Conservation (phyloP, 1,140 invertebrate genomes). For the Trichonephila inaurata region DNA sequence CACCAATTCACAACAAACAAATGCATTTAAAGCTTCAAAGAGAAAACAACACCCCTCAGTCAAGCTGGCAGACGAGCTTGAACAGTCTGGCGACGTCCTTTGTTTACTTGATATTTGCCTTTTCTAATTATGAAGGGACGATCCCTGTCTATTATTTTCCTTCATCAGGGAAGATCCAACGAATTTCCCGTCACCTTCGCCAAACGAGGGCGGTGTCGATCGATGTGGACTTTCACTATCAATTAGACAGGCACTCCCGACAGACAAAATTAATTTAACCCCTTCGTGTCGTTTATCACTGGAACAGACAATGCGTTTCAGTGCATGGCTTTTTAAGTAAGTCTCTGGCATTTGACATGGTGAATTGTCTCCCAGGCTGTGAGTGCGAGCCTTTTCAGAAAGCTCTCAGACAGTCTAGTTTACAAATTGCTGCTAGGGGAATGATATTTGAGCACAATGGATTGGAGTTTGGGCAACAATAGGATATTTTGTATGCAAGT, state of each 20-base stretch:
- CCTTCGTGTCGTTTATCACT: conserved; percentile 40
- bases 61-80: not conserved
- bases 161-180: not conserved
- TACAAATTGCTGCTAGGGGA: not conserved
- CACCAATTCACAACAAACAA: not conserved
- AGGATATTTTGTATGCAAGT: no score
- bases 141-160: not conserved
- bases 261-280: conserved; percentile 52
- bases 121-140: not conserved
- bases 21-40: not conserved
- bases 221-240: conserved; percentile 42
- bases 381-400: not conserved
- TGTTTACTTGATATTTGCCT: not conserved
- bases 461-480: not conserved
- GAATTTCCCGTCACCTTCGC: not conserved
- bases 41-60: not conserved
- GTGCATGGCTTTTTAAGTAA: conserved; percentile 19
- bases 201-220: not conserved
- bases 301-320: not conserved
- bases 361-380: not conserved
- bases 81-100: not conserved
- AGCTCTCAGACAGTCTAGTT: not conserved
- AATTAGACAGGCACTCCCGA: conserved; percentile 20
- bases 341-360: not conserved
- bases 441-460: not conserved